Base-by-base conservation (phyloP, 2,797 vertebrate genomes). In the Gobio occitaniae region DNA sequence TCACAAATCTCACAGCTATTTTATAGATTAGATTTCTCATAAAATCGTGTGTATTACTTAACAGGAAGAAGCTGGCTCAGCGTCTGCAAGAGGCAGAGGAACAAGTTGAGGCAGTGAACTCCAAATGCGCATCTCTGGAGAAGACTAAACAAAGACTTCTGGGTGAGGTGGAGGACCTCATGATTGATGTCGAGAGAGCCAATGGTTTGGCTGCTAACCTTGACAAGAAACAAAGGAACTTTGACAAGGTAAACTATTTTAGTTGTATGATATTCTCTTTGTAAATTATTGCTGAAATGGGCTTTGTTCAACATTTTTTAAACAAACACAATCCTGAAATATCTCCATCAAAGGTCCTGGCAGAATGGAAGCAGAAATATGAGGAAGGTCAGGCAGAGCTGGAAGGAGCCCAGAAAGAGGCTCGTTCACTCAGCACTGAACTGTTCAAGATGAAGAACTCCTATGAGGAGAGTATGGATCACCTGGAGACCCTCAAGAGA, bases 361-460 rank as follows among this genome's bases (percentile, higher is more conserved):
- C 59, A 61, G 59, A 61, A 61, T 61, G 59, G 59, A 61, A 61
- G 80, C 95, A 97, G 87, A 97, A 97, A 86, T 96, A 93, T 54
- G 96, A 97, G 82, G 96, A 97, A 86, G 94, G 94, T 0, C 96
- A 96, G 88, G 93, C 96, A 86, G 96, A 97, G 88, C 93, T 97
- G 63, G 96, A 97, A 72, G 95, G 95, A 83, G 92, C 96, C 7
- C 96, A 95, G 92, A 97, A 96, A 87, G 96, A 97, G 87, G 92
- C 95, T 21, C 95, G 95, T 7, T 92, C 95, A 78, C 93, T 97
- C 21, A 91, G 96, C 87, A 97, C 96, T 15, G 96, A 97, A 83
- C 91, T 96, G 44, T 97, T 97, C 91, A 97, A 97, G 91, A 96
- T 97, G 94, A 97, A 97, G 93, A 97, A 97, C 75, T 95, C 96